phyloP scores from a whole-genome alignment of 2,888 invertebrate species.

The Mesorhabditis spiculigera region DNA sequence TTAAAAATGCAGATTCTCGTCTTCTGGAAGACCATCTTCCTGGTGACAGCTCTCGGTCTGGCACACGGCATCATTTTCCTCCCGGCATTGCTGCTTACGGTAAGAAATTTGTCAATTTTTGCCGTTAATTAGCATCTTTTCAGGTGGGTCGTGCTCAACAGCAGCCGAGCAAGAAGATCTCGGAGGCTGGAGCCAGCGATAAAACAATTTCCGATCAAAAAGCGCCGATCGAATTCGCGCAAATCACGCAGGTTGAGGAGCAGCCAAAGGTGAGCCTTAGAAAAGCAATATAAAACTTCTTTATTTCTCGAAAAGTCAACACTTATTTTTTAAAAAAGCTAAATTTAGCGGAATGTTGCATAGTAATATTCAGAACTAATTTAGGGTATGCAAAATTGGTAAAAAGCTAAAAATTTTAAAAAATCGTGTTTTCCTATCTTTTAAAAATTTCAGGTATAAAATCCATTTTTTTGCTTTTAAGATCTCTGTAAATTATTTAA shows the following conservation, averaged over 20 bases:
- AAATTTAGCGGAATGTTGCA: too few species aligned
- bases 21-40: slow-evolving; percentile 41
- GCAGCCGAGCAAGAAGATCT: slow-evolving; percentile 3
- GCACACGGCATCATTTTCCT: slow-evolving; percentile 45
- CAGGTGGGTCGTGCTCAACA: slow-evolving; percentile 1
- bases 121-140: too few species aligned
- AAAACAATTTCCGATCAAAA: slow-evolving; percentile 2
- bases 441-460: neutral
- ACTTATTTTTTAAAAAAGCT: too few species aligned
- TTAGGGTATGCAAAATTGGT: too few species aligned
- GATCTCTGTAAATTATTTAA: neutral
- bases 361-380: too few species aligned
- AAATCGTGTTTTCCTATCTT: neutral
- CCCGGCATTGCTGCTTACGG: slow-evolving; percentile 39
- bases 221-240: slow-evolving; percentile 4
- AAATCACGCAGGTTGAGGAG: neutral
- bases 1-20: slow-evolving; percentile 15
- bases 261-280: neutral
- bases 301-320: too few species aligned
- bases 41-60: slow-evolving; percentile 38
- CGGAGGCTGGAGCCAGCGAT: neutral
- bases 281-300: too few species aligned
- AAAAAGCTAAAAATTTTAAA: too few species aligned
- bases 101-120: slow-evolving; percentile 8
- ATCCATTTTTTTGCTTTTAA: neutral